Base-by-base conservation (phyloP, 2,797 vertebrate species). In the Macroramphosus scolopax region DNA sequence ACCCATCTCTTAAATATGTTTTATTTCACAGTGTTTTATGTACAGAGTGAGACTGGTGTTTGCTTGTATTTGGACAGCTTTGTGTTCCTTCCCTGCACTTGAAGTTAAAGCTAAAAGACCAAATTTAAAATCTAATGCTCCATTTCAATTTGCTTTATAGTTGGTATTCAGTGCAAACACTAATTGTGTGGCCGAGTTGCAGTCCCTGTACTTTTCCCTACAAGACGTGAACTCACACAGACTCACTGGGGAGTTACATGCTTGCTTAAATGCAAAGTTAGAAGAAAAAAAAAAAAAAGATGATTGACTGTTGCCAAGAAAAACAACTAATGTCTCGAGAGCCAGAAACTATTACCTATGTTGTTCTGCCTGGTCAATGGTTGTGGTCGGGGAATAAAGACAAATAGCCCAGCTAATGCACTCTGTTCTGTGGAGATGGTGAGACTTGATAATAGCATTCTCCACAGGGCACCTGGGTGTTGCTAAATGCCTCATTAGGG, bases 341-440 rank as follows among this genome's bases (percentile, higher is more conserved):
- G 59, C 72, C 75, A 74, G 61, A 81, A 88, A 87, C 84, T 85
- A 84, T 89, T 88, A 86, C 66, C 80, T 75, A 57, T 82, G 79
- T 84, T 84, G 56, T 84, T 80, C 41, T 74, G 78, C 75, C 81
- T 81, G 81, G 78, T 75, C 82, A 75, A 30, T 65, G 74, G 79
- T 68, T 79, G 75, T 78, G 81, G 84, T 82, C 76, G 40, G 80
- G 80, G 77, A 80, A 76, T 77, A 69, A 55, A 78, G 82, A 81
- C 73, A 80, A 82, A 88, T 81, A 66, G 70, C 63, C 15, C 22
- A 10, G 39, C 76, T 83, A 85, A 87, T 87, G 79, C 75, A 77
- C 69, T 75, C 60, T 75, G 84, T 85, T 71, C 72, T 51, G 67
- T 60, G 49, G 78, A 86, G 81, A 87, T 82, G 71, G 75, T 73